Base-by-base conservation (phyloP, 2,113 vertebrate genomes). In the Phylloscopus whistleri region DNA sequence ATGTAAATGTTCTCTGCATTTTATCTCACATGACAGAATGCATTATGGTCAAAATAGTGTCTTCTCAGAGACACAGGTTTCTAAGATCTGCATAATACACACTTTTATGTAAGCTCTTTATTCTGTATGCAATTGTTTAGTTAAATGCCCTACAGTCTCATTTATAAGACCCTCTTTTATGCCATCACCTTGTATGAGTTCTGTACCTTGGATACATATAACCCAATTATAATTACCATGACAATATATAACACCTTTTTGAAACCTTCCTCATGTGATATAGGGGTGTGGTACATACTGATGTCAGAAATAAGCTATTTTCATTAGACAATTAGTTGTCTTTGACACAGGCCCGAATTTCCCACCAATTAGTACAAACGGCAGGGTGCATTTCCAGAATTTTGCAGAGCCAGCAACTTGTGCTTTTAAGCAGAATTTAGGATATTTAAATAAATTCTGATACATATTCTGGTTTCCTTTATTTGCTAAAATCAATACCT, bases 271-370 rank as follows among this genome's bases (percentile, higher is more conserved):
- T 92, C 93, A 93, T 93, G 91, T 87, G 96, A 96, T 98, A 89
- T 64, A 96, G 46, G 96, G 96, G 96, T 96, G 95, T 95, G 96
- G 95, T 97, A 95, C 10, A 20, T 94, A 96, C 92, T 96, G 95
- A 97, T 98, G 98, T 98, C 98, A 98, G 97, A 98, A 97, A 97
- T 83, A 96, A 97, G 97, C 97, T 98, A 97, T 98, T 98, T 98
- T 97, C 97, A 97, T 98, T 95, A 98, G 97, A 98, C 97, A 98
- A 98, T 98, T 98, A 98, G 96, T 97, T 98, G 96, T 98, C 97
- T 97, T 98, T 98, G 97, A 98, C 98, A 97, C 94, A 92, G 92
- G 95, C 96, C 94, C 80, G 67, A 93, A 93, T 97, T 98, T 98
- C 97, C 98, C 97, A 98, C 97, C 98, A 98, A 98, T 98, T 98